Evolutionary conservation across 1,140 invertebrate species (phyloP), one percentile per base, ranked within the genome.

Genomic region (Drosophila sp.): DNA sequence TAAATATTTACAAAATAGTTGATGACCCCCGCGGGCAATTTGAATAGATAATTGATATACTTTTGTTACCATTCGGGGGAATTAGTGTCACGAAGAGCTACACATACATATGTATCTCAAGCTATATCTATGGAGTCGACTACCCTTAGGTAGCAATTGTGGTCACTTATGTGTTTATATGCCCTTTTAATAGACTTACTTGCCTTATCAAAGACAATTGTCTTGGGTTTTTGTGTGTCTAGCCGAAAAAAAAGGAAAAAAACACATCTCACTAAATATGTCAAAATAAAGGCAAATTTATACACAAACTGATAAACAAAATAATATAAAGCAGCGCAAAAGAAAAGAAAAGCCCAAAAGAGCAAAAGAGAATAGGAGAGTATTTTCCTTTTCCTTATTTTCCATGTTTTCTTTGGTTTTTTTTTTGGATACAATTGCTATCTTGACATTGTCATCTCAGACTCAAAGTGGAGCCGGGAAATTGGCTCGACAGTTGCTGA

Each of bases 221-320:
- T 76, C 75, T 76, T 66, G 73, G 62, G 17, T 17, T 17, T 44
- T 29, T 63, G 10, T n/a, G 23, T 47, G 10, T 25, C 35, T 17
- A 27, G 30, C 60, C 10, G 4, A 11, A 30, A 62, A 23, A 29
- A 40, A 6, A 41, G 29, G 11, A 41, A 66, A 38, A 11, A 11
- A 1, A 4, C 3, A 71, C 54, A 70, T 65, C 66, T 84, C 69
- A 89, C 83, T 89, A 86, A 86, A 86, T 86, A 86, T 87, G 83
- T 83, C 83, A 86, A 87, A 87, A 66, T 79, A 87, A 87, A 79
- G 79, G 83, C 83, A 86, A 86, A 86, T 86, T 86, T 86, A 86
- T 86, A 87, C 79, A 89, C 76, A 76, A 87, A 70, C 83, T 83
- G 83, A 86, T 86, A 86, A 86, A 68, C 62, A 77, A 55, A 64